phyloP scores from a whole-genome alignment of 2,888 invertebrate species.

The Drosophila anomalipes region DNA sequence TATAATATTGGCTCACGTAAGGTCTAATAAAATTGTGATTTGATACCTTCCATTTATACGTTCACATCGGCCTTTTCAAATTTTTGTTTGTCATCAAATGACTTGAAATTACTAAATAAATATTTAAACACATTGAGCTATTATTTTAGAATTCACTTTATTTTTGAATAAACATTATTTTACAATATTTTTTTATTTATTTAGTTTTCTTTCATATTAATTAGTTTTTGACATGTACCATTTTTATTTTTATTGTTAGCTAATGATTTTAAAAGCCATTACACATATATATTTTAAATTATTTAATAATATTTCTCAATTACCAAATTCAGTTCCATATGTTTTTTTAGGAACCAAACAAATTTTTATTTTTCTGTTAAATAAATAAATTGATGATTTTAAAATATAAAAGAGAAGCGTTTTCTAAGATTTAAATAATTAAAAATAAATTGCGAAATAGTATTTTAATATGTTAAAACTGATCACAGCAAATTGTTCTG shows the following conservation, averaged over 20 bases:
- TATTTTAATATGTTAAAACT: slow-evolving; percentile 61
- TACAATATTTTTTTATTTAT: slow-evolving; percentile 56
- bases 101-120: not conserved
- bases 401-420: slow-evolving; percentile 57
- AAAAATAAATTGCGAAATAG: slow-evolving; percentile 37
- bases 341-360: slow-evolving; percentile 14
- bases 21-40: not conserved
- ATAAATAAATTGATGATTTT: slow-evolving; percentile 52
- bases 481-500: slow-evolving; percentile 76
- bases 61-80: not conserved
- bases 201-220: slow-evolving; percentile 18
- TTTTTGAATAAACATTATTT: slow-evolving; percentile 60
- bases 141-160: slow-evolving; percentile 66
- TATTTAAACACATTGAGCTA: not conserved
- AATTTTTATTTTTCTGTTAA: slow-evolving; percentile 25
- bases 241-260: slow-evolving; percentile 28
- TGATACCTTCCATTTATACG: not conserved
- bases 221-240: slow-evolving; percentile 56
- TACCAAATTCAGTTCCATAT: slow-evolving; percentile 23
- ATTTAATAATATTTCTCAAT: slow-evolving; percentile 18
- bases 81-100: not conserved
- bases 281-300: slow-evolving; percentile 29
- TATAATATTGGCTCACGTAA: not conserved
- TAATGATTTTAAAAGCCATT: slow-evolving; percentile 42
- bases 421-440: slow-evolving; percentile 37